Evolutionary conservation across 1,140 invertebrate species (phyloP).

Genomic region (Arion vulgaris): DNA sequence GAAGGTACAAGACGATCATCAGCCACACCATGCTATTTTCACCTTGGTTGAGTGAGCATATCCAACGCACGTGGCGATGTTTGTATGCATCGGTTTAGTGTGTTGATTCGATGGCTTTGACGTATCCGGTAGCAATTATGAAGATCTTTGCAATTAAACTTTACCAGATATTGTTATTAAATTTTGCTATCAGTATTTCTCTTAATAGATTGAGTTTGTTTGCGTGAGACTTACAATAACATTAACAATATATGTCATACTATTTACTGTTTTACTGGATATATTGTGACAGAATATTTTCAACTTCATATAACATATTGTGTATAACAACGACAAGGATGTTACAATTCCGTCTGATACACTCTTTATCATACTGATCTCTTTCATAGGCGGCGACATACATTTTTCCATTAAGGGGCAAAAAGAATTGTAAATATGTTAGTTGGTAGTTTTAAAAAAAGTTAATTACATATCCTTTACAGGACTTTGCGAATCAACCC

Average conservation of each 20-base stretch:
- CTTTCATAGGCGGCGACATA: too few relatives aligned
- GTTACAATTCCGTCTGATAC: not conserved
- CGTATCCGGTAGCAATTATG: not conserved
- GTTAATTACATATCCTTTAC: too few relatives aligned
- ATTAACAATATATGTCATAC: not conserved
- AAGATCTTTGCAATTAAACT: not conserved
- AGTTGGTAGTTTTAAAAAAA: too few relatives aligned
- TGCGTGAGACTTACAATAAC: not conserved
- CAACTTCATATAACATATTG: not conserved
- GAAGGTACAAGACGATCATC: not conserved
- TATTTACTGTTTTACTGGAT: not conserved
- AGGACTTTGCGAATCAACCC: too few relatives aligned
- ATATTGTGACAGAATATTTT: not conserved
- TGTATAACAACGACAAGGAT: not conserved
- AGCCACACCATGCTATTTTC: not conserved
- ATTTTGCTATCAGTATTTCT: not conserved
- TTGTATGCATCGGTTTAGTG: conserved; percentile 21
- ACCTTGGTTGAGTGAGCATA: not conserved
- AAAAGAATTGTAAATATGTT: too few relatives aligned
- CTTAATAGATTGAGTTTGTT: not conserved
- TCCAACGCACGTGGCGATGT: conserved; percentile 4
- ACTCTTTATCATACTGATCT: not conserved
- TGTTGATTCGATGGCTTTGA: not conserved
- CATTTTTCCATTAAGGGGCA: too few relatives aligned
- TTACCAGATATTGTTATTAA: not conserved